phyloP scores from a whole-genome alignment of 1,140 invertebrate genomes.

The Pachyrhynchus sulphureomaculatus region DNA sequence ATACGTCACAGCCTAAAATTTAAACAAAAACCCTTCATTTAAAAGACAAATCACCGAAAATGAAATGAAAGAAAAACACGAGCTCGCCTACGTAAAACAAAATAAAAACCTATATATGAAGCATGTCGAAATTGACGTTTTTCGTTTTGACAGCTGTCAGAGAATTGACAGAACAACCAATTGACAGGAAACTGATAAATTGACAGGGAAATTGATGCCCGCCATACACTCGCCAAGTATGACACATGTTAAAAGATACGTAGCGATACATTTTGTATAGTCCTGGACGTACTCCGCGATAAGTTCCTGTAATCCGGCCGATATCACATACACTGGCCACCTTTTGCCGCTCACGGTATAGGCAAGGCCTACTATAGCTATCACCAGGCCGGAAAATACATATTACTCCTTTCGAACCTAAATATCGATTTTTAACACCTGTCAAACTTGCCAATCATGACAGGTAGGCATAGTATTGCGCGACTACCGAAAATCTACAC shows the following conservation, averaged over 20 bases:
- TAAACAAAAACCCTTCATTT: conserved; percentile 28
- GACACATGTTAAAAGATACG: too few species aligned
- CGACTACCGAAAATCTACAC: conserved; percentile 11
- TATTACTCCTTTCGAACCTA: too few species aligned
- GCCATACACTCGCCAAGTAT: too few species aligned
- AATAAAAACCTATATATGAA: conserved; percentile 12
- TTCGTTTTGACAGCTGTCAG: conserved; percentile 14
- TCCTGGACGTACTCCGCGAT: too few species aligned
- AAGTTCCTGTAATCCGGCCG: too few species aligned
- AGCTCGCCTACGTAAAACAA: not conserved
- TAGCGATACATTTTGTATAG: too few species aligned
- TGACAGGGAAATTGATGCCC: not conserved
- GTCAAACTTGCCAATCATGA: not conserved
- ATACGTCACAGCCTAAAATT: conserved; percentile 46
- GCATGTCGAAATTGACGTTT: conserved; percentile 17
- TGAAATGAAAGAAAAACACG: conserved; percentile 9
- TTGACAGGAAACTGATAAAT: conserved; percentile 7
- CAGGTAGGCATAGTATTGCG: not conserved
- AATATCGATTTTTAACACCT: not conserved
- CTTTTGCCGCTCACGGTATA: not conserved
- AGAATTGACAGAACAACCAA: conserved; percentile 9
- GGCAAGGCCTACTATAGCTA: too few species aligned
- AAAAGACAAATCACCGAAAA: conserved; percentile 10
- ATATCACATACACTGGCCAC: too few species aligned
- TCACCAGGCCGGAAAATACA: too few species aligned